A percentile compares a stretch with the other conserved stretches of the same genome.
phyloP scores from a whole-genome alignment of 1,140 invertebrate genomes.

The Heliconius eleuchia region DNA sequence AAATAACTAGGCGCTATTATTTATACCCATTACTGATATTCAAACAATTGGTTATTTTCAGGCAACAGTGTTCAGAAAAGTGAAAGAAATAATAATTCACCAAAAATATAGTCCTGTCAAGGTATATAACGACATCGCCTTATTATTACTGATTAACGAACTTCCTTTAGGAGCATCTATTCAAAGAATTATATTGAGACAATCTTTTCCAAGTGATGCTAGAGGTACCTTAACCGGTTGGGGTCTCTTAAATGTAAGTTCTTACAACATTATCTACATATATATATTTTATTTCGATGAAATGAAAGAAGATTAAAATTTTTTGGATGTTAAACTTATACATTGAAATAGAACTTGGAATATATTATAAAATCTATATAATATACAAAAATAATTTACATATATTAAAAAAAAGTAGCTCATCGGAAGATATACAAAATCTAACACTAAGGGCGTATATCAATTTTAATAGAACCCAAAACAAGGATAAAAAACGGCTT shows the following conservation, averaged over 20 bases:
- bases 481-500: no score
- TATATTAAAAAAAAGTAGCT: no score
- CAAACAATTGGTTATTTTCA: slow-evolving; percentile 1
- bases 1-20: background rate
- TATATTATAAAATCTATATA: no score
- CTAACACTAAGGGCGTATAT: no score
- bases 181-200: slow-evolving; percentile 40
- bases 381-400: no score
- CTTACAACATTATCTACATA: background rate
- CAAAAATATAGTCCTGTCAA: slow-evolving; percentile 21
- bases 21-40: background rate
- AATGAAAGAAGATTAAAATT: no score
- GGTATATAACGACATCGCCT: slow-evolving; percentile 45
- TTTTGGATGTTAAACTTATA: no score
- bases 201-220: background rate
- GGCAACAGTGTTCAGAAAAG: slow-evolving; percentile 38
- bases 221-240: slow-evolving; percentile 48
- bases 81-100: slow-evolving; percentile 34
- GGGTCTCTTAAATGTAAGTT: slow-evolving; percentile 51
- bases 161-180: slow-evolving; percentile 36
- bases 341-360: no score
- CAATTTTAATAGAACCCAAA: no score
- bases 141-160: slow-evolving; percentile 38
- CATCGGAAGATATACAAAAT: no score
- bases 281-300: no score